These are phyloP conservation scores for Schrankia costaestrigalis DNA, from an alignment of 2,888 invertebrate species.

Conservation along the genomic window DNA sequence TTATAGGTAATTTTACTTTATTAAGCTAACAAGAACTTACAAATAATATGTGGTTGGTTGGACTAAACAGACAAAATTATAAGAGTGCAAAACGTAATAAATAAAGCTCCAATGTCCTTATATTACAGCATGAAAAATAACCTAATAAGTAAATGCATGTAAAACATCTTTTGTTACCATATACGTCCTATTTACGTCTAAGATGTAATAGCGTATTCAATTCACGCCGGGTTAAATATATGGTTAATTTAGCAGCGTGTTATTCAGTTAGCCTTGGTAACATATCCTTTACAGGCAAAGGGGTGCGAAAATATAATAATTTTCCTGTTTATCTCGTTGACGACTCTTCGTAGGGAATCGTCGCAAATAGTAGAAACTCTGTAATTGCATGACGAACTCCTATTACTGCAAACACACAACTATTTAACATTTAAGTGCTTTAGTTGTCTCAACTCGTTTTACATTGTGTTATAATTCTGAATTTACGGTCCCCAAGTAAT, in stretches of 20 bases:
- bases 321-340: constrained; percentile 23
- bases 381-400: constrained; percentile 14
- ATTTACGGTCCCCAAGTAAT: no score
- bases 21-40: neutral
- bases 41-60: neutral
- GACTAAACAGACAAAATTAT: neutral
- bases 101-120: neutral
- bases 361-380: constrained; percentile 8
- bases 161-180: neutral
- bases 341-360: constrained; percentile 2
- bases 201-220: neutral
- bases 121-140: neutral
- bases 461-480: no score
- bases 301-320: constrained; percentile 16
- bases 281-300: constrained; percentile 11
- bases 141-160: no score
- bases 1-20: neutral
- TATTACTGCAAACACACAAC: constrained; percentile 7
- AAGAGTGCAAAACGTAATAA: neutral
- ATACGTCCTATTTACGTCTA: neutral
- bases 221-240: constrained; percentile 3
- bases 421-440: constrained; percentile 8
- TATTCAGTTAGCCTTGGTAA: constrained; percentile 8
- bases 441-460: neutral
- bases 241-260: constrained; percentile 5